Base-by-base conservation (phyloP, 2,113 vertebrate species). In the Pachypanchax playfairii region DNA sequence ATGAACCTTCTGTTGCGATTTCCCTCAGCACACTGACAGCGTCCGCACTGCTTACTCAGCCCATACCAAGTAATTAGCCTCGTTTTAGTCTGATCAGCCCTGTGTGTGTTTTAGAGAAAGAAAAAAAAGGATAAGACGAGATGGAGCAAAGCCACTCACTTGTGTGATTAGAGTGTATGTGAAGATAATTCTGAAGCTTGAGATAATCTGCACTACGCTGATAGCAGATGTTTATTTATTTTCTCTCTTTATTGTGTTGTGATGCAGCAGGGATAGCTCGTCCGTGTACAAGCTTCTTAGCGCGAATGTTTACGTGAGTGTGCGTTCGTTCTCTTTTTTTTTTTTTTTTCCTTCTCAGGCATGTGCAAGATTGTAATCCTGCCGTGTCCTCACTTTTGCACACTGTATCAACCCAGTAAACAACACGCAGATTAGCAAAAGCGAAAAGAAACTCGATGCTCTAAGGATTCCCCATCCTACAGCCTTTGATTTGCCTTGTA, bases 1-100 rank as follows among this genome's bases (percentile, higher is more conserved):
- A 85, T 74, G 75, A 80, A 83, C 85, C 83, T 75, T 83, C 79
- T 88, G 86, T 85, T 58, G 31, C 62, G 66, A 56, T 85, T 86
- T 79, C 84, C 79, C 75, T 65, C 11, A 75, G 79, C 83, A 51
- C 51, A 26, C 67, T 56, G 77, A 84, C 75, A 70, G 15, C 26
- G 69, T 70, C 71, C 57, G 22, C 66, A 33, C 49, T 83, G 85
- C 85, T 85, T 82, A 82, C 79, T 88, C 83, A 90, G 88, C 80
- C 79, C 77, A 51, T 69, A 71, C 77, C 43, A 12, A 65, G 68
- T 84, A 79, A 89, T 89, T 87, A 86, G 70, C 51, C 47, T 35
- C 43, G 17, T 74, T 83, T 81, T 64, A 50, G 64, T 79, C 77
- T 51, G 55, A 84, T 67, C 75, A 76, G 78, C 80, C 65, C 59